A percentile compares a stretch with the other conserved stretches of the same genome.
These are phyloP conservation scores for Podarcis cretensis DNA, from an alignment of 2,113 vertebrate genomes.

Conservation along the genomic window DNA sequence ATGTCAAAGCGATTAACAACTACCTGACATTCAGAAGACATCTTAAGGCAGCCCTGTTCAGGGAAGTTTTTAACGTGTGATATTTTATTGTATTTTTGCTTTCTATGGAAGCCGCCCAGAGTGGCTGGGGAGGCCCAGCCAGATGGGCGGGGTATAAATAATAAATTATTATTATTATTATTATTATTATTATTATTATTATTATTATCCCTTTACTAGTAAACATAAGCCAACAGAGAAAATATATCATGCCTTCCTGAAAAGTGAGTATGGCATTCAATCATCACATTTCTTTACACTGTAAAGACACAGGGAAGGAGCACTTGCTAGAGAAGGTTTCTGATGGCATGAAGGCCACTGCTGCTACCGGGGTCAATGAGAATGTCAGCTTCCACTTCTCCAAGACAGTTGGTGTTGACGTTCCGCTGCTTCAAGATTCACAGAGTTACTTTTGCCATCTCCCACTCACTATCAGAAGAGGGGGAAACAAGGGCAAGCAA, in stretches of 20 bases:
- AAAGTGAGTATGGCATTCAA: neutral
- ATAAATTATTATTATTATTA: too few species aligned
- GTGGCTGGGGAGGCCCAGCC: too few species aligned
- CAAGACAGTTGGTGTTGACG: neutral
- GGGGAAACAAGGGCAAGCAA: neutral
- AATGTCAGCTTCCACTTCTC: neutral
- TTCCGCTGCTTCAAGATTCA: neutral
- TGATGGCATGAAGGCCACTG: neutral
- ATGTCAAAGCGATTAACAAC: too few species aligned
- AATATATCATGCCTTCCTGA: neutral
- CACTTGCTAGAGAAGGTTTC: neutral
- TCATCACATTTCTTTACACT: too few species aligned
- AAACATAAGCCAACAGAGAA: too few species aligned
- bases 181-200: too few species aligned
- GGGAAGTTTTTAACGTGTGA: too few species aligned
- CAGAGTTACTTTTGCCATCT: neutral
- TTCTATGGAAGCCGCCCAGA: too few species aligned
- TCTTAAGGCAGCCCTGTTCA: too few species aligned
- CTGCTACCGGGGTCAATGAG: neutral
- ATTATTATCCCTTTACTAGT: constrained; percentile 10
- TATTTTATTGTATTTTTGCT: too few species aligned
- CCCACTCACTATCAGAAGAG: neutral
- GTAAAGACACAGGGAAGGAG: neutral
- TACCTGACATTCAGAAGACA: too few species aligned
- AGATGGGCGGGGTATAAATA: too few species aligned